Conservation (phyloP, 2,797 vertebrate species). For the Bradypodion ventrale region DNA sequence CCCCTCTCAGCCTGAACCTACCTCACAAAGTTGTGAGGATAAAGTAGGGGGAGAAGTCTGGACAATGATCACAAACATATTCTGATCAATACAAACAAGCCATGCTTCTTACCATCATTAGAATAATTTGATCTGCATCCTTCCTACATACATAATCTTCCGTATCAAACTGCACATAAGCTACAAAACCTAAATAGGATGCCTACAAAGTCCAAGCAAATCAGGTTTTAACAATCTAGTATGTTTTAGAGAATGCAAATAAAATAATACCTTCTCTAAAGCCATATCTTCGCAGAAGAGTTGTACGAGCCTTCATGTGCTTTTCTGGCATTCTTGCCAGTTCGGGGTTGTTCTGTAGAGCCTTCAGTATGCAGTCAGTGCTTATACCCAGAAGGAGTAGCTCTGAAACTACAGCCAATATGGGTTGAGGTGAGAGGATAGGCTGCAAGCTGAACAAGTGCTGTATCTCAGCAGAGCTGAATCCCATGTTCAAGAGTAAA, state of each 20-base stretch:
- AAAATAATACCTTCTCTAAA: constrained; percentile 83
- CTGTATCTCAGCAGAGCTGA: constrained; percentile 75
- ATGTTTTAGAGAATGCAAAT: background rate
- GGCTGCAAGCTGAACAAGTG: constrained; percentile 65
- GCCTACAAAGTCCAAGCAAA: background rate
- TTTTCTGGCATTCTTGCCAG: constrained; percentile 71
- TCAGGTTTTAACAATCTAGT: background rate
- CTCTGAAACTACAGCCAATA: constrained; percentile 68
- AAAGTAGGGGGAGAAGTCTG: background rate
- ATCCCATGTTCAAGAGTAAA: constrained; percentile 81
- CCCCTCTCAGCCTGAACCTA: too few relatives aligned
- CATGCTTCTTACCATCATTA: background rate
- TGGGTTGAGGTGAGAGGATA: constrained; percentile 28
- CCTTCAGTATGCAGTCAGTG: constrained; percentile 70
- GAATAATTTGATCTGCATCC: background rate
- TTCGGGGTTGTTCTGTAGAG: constrained; percentile 81
- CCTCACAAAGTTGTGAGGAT: too few relatives aligned
- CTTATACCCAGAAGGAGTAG: constrained; percentile 83
- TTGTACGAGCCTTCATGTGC: constrained; percentile 79
- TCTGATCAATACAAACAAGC: background rate
- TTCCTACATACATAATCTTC: background rate
- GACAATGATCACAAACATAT: background rate
- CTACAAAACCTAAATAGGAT: background rate
- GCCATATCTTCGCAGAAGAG: constrained; percentile 83
- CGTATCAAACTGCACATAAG: background rate